phyloP scores from a whole-genome alignment of 2,888 invertebrate species.

The Drosophila ezoana region DNA sequence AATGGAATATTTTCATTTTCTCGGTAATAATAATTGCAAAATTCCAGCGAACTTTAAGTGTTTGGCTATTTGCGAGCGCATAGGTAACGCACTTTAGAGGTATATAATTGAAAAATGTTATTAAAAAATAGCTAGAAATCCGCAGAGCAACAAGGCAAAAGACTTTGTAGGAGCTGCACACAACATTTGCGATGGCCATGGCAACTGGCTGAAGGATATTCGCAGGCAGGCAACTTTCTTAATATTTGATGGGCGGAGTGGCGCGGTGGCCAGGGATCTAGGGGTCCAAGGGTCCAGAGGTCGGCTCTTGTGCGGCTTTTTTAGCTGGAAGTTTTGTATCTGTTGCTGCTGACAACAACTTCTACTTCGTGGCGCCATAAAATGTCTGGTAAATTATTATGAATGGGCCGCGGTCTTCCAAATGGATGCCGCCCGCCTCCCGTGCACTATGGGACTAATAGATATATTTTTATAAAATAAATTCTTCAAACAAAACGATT shows the following conservation, averaged over 20 bases:
- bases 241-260: not conserved
- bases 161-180: not conserved
- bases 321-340: constrained; percentile 42
- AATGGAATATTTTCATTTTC: constrained; percentile 23
- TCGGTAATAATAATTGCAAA: constrained; percentile 53
- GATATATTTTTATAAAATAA: not conserved
- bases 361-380: constrained; percentile 14
- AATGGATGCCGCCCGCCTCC: not conserved
- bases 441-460: constrained; percentile 10
- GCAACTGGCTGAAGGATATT: constrained; percentile 35
- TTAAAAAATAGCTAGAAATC: constrained; percentile 50
- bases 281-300: not conserved
- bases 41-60: constrained; percentile 40
- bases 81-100: constrained; percentile 40
- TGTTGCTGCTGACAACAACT: constrained; percentile 32
- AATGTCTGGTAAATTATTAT: constrained; percentile 57
- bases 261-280: not conserved
- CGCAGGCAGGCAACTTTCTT: not conserved
- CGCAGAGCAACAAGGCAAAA: not conserved
- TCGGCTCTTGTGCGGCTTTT: constrained; percentile 40
- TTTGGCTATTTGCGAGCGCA: constrained; percentile 1
- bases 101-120: constrained; percentile 53
- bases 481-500: not conserved
- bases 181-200: constrained; percentile 15
- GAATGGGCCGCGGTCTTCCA: constrained; percentile 33